phyloP scores from a whole-genome alignment of 2,797 vertebrate species.

The Squalus acanthias region DNA sequence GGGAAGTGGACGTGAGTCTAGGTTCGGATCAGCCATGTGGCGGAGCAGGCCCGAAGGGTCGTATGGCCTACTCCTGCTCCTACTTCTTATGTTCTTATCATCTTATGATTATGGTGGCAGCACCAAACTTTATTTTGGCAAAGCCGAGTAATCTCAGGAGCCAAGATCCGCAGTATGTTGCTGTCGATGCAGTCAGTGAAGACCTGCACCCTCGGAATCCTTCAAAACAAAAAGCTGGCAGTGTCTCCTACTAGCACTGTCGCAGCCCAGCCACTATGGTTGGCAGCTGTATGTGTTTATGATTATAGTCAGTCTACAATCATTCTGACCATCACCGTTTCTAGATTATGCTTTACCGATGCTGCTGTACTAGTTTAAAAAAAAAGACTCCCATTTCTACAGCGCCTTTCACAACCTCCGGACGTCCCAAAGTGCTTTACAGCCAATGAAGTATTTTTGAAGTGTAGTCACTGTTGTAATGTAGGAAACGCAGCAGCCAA shows the following conservation, averaged over 20 bases:
- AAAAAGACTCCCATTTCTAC: neutral
- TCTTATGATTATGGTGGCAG: neutral
- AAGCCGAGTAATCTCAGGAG: neutral
- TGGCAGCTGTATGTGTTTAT: neutral
- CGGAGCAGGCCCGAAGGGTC: too few relatives aligned
- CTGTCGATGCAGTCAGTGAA: neutral
- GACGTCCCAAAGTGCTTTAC: neutral
- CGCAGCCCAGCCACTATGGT: neutral
- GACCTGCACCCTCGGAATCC: neutral
- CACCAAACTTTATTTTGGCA: neutral
- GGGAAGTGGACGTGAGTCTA: too few relatives aligned
- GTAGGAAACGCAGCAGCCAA: too few relatives aligned
- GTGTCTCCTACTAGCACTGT: neutral
- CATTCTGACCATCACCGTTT: neutral
- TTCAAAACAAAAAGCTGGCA: neutral
- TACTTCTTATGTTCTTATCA: too few relatives aligned
- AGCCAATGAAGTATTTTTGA: neutral
- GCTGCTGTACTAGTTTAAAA: neutral
- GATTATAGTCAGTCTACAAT: neutral
- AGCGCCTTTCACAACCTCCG: neutral
- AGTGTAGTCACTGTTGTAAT: too few relatives aligned
- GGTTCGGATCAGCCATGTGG: too few relatives aligned
- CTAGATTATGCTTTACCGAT: neutral
- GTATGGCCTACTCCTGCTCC: too few relatives aligned
- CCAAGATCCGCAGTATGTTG: neutral